Percentiles rank a stretch among this genome's conserved stretches.
Conservation (phyloP, 2,888 invertebrate genomes). For the Luperina testacea region DNA sequence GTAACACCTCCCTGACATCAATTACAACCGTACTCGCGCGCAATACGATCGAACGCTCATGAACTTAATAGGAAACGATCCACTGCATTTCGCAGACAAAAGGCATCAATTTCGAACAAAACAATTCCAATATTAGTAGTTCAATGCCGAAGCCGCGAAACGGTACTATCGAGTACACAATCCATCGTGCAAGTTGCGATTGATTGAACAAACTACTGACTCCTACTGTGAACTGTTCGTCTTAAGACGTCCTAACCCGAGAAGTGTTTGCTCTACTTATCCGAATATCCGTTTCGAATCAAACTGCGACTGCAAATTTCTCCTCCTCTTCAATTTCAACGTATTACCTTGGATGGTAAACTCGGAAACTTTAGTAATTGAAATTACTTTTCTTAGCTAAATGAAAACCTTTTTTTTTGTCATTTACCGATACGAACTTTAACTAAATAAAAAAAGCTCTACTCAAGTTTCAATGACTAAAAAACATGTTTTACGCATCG, state of each 20-base stretch:
- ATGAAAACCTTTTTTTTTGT: background rate
- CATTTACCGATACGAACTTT: background rate
- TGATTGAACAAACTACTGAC: slow-evolving; percentile 78
- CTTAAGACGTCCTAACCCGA: slow-evolving; percentile 70
- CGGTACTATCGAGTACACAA: slow-evolving; percentile 68
- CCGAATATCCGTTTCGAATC: slow-evolving; percentile 71
- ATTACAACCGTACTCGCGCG: slow-evolving; percentile 4
- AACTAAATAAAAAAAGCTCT: background rate
- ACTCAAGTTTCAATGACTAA: background rate
- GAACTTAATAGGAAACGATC: slow-evolving; percentile 20
- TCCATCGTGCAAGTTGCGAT: slow-evolving; percentile 74
- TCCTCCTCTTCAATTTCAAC: slow-evolving; percentile 42
- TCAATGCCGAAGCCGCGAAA: slow-evolving; percentile 60
- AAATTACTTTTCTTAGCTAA: slow-evolving; percentile 1
- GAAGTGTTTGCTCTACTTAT: slow-evolving; percentile 75
- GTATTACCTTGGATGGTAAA: slow-evolving; percentile 28
- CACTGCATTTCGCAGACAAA: slow-evolving; percentile 44
- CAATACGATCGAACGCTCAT: slow-evolving; percentile 5
- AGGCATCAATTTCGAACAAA: slow-evolving; percentile 58
- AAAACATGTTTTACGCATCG: background rate
- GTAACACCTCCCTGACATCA: background rate
- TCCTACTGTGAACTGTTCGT: slow-evolving; percentile 71
- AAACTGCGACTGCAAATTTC: slow-evolving; percentile 59
- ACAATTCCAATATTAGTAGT: slow-evolving; percentile 61
- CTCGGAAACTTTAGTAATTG: slow-evolving; percentile 1